phyloP scores from a whole-genome alignment of 2,888 invertebrate genomes.

The Dicranocentrus wangi region DNA sequence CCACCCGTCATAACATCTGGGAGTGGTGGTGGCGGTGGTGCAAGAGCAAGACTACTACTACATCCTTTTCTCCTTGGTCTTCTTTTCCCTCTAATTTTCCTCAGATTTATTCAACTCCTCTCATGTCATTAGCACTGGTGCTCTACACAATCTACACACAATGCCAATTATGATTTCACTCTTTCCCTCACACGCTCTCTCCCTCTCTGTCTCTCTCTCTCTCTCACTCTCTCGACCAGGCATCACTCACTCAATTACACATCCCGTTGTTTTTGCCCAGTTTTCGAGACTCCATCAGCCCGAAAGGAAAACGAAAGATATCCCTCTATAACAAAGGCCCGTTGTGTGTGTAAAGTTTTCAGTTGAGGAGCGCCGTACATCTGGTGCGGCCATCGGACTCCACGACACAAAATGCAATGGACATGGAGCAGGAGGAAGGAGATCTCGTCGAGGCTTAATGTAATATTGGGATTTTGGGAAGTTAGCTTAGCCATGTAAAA shows the following conservation, averaged over 20 bases:
- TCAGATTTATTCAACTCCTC: constrained; percentile 40
- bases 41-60: too few relatives aligned
- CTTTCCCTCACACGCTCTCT: constrained; percentile 18
- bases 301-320: neutral
- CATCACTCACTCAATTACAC: too few relatives aligned
- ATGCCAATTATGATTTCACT: constrained; percentile 44
- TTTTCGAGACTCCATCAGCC: constrained; percentile 17
- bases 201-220: constrained; percentile 10
- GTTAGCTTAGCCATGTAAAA: constrained; percentile 18
- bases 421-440: constrained; percentile 41
- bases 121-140: constrained; percentile 44
- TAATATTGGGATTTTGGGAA: constrained; percentile 36
- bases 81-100: too few relatives aligned
- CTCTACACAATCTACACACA: constrained; percentile 10
- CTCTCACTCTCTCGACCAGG: constrained; percentile 55
- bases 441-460: constrained; percentile 32
- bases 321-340: neutral
- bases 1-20: constrained; percentile 15
- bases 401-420: neutral
- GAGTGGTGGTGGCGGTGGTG: too few relatives aligned
- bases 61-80: too few relatives aligned
- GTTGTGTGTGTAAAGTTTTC: neutral
- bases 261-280: constrained; percentile 40
- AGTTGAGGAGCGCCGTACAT: neutral
- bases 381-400: neutral